Conservation (phyloP, 1,140 invertebrate species). For the Drosophila mojavensis region DNA sequence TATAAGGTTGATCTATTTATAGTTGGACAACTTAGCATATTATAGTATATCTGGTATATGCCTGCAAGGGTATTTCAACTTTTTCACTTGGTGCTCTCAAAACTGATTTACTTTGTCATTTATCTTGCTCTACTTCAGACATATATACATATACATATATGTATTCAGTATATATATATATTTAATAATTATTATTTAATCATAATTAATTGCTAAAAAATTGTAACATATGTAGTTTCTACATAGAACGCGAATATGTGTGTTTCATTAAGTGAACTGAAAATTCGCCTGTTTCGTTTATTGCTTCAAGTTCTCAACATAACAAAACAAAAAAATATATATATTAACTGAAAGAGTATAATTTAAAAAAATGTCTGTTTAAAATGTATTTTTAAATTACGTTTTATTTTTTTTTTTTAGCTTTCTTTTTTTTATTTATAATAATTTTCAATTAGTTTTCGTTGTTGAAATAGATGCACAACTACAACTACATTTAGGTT, state of each 20-base stretch:
- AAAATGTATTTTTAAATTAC: slow-evolving; percentile 15
- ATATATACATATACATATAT: no score
- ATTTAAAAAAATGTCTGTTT: neutral
- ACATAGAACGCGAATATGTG: no score
- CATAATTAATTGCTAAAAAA: slow-evolving; percentile 50
- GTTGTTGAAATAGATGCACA: slow-evolving; percentile 68
- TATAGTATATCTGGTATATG: no score
- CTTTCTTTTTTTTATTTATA: slow-evolving; percentile 24
- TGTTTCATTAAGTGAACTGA: slow-evolving; percentile 1
- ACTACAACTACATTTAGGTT: slow-evolving; percentile 56
- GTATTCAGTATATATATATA: no score
- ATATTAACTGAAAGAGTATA: neutral
- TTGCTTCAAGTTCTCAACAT: slow-evolving; percentile 44
- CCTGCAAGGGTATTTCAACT: neutral
- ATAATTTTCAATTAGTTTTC: slow-evolving; percentile 67
- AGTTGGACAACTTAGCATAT: no score
- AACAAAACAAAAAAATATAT: slow-evolving; percentile 12
- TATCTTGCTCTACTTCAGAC: slow-evolving; percentile 19
- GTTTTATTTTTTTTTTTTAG: slow-evolving; percentile 20
- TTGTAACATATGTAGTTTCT: no score
- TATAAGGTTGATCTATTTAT: no score
- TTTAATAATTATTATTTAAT: slow-evolving; percentile 11
- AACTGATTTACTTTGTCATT: slow-evolving; percentile 31
- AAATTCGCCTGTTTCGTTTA: slow-evolving; percentile 35
- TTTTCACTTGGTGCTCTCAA: slow-evolving; percentile 59